Percentiles rank a stretch among this genome's conserved stretches.
phyloP scores from a whole-genome alignment of 2,113 vertebrate genomes.

The Phyllostomus discolor region DNA sequence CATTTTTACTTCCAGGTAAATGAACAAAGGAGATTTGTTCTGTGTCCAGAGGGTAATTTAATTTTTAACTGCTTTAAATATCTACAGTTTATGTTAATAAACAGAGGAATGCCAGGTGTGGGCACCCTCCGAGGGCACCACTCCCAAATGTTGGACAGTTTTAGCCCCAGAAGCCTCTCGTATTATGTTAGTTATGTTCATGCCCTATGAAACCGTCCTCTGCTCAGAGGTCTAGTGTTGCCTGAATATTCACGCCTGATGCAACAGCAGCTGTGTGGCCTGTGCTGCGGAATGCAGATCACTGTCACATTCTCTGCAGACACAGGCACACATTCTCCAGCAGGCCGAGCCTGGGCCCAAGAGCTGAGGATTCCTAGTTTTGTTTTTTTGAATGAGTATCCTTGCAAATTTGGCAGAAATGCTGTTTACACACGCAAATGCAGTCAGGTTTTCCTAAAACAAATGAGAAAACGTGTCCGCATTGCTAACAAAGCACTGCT shows the following conservation, averaged over 20 bases:
- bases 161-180: background rate
- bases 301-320: background rate
- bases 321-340: background rate
- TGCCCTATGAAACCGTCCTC: background rate
- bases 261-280: background rate
- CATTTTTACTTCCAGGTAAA: background rate
- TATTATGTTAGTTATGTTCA: background rate
- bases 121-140: background rate
- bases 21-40: background rate
- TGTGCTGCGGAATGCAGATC: background rate
- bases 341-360: background rate
- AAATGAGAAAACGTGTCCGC: background rate
- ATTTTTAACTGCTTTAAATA: background rate
- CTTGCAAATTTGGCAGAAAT: constrained; percentile 26
- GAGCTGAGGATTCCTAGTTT: background rate
- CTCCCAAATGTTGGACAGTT: background rate
- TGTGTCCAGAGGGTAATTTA: background rate
- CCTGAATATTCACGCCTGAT: background rate
- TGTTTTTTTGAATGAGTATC: constrained; percentile 3
- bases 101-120: background rate
- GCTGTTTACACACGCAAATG: background rate
- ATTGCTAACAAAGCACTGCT: background rate
- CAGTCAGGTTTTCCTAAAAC: background rate
- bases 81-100: background rate
- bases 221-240: background rate